phyloP scores from a whole-genome alignment of 1,140 invertebrate genomes.

The Caenorhabditis brenneri region DNA sequence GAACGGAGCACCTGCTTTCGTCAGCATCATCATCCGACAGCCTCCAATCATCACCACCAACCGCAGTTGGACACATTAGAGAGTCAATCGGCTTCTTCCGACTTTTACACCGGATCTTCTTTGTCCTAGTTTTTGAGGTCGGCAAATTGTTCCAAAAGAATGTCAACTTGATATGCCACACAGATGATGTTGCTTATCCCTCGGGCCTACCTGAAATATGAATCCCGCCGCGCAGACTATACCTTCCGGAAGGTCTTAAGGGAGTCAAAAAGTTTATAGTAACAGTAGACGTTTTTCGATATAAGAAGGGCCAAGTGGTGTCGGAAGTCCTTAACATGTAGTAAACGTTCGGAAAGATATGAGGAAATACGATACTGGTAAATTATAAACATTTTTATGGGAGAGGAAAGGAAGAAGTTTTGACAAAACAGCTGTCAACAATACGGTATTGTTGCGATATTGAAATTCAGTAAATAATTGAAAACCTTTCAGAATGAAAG shows the following conservation, averaged over 20 bases:
- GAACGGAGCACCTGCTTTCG: constrained; percentile 2
- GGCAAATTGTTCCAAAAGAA: constrained; percentile 6
- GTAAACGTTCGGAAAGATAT: background rate
- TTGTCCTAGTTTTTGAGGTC: background rate
- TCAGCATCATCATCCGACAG: constrained; percentile 24
- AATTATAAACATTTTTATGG: constrained; percentile 7
- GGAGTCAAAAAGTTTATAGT: constrained; percentile 17
- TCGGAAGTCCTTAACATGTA: background rate
- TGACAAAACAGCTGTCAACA: too few relatives aligned
- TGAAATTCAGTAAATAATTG: too few relatives aligned
- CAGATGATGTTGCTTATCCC: background rate
- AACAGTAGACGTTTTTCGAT: constrained; percentile 1
- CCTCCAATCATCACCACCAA: background rate
- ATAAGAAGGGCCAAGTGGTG: background rate
- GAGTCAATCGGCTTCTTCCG: constrained; percentile 12
- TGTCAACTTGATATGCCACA: constrained; percentile 6
- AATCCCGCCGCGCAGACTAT: background rate
- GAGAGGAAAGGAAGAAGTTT: too few relatives aligned
- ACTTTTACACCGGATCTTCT: background rate
- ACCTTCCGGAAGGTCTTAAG: background rate
- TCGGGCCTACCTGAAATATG: background rate
- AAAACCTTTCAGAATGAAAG: too few relatives aligned
- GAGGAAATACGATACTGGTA: background rate
- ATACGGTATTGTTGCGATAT: too few relatives aligned
- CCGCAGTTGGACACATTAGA: constrained; percentile 19